A percentile compares a stretch with the other conserved stretches of the same genome.
These are phyloP conservation scores for Morbakka virulenta DNA, from an alignment of 30 jellyfish, hydroid and myxozoan genomes.

Conservation along the genomic window DNA sequence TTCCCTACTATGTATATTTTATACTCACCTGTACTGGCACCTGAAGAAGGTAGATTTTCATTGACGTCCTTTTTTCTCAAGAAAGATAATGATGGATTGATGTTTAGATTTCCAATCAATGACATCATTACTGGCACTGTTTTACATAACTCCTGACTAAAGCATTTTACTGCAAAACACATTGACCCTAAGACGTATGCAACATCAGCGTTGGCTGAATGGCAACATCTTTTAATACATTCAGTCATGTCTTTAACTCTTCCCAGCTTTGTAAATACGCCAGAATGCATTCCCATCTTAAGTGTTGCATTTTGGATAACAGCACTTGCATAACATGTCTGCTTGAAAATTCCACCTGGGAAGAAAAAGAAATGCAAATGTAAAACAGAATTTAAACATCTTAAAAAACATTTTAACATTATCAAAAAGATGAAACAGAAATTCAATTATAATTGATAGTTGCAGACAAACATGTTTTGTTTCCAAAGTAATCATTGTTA, in stretches of 20 bases:
- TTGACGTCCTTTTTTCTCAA: constrained; percentile 56
- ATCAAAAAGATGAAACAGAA: no score
- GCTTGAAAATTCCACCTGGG: constrained; percentile 73
- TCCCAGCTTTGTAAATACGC: constrained; percentile 87
- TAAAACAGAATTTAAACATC: no score
- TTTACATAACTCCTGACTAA: constrained; percentile 85
- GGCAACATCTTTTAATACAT: constrained; percentile 93
- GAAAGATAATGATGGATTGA: constrained; percentile 92
- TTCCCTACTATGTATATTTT: no score
- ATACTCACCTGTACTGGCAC: background rate
- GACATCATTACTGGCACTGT: constrained; percentile 89
- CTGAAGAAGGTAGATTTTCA: background rate
- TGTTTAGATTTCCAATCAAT: constrained; percentile 69
- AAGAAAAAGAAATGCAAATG: no score
- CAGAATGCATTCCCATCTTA: constrained; percentile 97
- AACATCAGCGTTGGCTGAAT: constrained; percentile 90
- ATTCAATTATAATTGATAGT: no score
- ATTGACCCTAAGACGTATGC: constrained; percentile 93
- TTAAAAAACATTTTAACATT: no score
- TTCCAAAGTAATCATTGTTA: no score
- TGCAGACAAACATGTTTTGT: no score
- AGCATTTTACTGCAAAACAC: constrained; percentile 94
- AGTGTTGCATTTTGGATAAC: constrained; percentile 81
- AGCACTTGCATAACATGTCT: constrained; percentile 69
- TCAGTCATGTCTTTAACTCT: constrained; percentile 87